Evolutionary conservation across 2,113 vertebrate species (phyloP).

Genomic region (Equus przewalskii): DNA sequence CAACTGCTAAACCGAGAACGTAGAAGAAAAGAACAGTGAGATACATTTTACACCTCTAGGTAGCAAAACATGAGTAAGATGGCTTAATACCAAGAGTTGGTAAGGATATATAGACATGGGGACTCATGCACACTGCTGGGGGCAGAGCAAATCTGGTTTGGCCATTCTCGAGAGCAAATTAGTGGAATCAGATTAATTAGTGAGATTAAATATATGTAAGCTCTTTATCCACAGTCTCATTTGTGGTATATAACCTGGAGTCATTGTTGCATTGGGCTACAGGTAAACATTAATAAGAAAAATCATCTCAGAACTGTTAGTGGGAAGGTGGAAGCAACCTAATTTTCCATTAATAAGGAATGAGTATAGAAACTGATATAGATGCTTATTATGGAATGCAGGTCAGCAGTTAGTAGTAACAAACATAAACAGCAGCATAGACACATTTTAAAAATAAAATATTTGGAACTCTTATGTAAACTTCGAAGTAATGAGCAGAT

Average conservation of each 20-base stretch:
- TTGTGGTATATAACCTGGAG: neutral
- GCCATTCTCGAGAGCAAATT: neutral
- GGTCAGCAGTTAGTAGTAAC: neutral
- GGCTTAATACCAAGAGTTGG: too few species aligned
- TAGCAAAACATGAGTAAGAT: fast-evolving
- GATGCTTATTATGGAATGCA: neutral
- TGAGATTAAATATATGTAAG: fast-evolving
- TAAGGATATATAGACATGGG: too few species aligned
- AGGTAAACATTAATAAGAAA: neutral
- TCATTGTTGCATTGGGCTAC: neutral
- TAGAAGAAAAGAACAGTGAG: neutral
- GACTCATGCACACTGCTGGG: fast-evolving
- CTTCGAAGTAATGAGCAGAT: neutral
- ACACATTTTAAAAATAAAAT: neutral
- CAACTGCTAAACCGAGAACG: too few species aligned
- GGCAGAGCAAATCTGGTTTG: too few species aligned
- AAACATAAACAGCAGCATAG: neutral
- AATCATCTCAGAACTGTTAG: neutral
- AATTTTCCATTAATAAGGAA: neutral
- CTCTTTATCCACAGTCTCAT: neutral
- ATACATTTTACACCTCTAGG: too few species aligned
- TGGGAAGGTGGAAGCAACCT: neutral
- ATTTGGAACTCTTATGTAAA: neutral
- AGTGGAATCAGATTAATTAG: neutral
- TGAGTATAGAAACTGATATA: neutral